Conservation (phyloP, 35 echinoderm and acorn worm genomes). For the Anneissia japonica region DNA sequence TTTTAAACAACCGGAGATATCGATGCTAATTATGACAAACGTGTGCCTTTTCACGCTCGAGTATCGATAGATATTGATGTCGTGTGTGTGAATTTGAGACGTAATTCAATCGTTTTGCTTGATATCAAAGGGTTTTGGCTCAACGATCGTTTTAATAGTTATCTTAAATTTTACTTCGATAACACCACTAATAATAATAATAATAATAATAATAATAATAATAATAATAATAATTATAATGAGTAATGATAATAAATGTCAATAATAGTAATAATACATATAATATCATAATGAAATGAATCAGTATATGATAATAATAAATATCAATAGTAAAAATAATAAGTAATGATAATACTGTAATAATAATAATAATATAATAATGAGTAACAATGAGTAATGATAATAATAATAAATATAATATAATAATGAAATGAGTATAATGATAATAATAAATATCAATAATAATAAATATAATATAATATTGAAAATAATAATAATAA, state of each 20-base stretch:
- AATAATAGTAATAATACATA: neutral
- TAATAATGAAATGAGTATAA: neutral
- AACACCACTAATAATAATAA: too few relatives aligned
- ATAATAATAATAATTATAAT: neutral
- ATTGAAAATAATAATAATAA: too few relatives aligned
- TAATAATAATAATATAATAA: neutral
- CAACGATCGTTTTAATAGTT: too few relatives aligned
- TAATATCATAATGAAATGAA: neutral
- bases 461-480: neutral
- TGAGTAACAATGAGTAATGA: neutral
- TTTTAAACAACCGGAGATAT: too few relatives aligned
- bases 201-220: too few relatives aligned
- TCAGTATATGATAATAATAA: neutral
- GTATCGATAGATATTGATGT: too few relatives aligned
- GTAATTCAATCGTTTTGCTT: too few relatives aligned
- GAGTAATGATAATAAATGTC: neutral
- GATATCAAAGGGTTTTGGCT: too few relatives aligned
- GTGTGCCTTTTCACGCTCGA: too few relatives aligned
- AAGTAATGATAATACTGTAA: neutral
- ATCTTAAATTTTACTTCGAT: too few relatives aligned
- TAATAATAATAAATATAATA: neutral
- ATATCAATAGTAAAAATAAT: neutral
- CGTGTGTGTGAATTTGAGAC: too few relatives aligned
- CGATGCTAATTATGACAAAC: too few relatives aligned
- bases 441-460: neutral